Percentiles rank a stretch among this genome's conserved stretches.
Conservation (phyloP, 2,113 vertebrate genomes). For the Capreolus pygargus region DNA sequence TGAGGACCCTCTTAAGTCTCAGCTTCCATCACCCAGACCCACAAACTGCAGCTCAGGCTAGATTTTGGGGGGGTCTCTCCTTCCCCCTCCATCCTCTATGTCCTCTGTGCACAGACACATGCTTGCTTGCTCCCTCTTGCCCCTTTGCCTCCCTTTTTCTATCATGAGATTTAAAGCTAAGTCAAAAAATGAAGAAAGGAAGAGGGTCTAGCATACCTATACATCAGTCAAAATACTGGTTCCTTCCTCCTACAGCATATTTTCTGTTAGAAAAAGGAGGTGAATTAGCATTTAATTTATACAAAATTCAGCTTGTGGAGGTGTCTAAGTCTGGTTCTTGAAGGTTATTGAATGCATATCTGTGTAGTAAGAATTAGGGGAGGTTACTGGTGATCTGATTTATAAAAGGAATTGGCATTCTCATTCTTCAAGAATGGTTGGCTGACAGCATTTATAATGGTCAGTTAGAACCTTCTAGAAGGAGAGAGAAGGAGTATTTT, state of each 20-base stretch:
- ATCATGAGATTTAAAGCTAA: neutral
- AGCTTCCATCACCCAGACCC: neutral
- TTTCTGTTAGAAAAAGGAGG: neutral
- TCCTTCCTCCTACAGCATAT: neutral
- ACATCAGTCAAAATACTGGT: neutral
- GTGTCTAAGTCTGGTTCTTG: neutral
- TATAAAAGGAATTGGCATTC: neutral
- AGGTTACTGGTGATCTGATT: neutral
- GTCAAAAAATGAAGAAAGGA: neutral
- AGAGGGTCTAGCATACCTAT: neutral
- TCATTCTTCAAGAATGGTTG: neutral
- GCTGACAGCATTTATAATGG: neutral
- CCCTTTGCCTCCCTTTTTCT: neutral
- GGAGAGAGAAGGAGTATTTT: neutral
- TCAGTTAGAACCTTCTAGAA: neutral
- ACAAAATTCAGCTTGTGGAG: neutral
- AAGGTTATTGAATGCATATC: neutral
- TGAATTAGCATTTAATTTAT: neutral
- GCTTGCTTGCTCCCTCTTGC: neutral
- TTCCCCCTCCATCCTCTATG: neutral
- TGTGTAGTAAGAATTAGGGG: neutral
- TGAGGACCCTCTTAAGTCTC: neutral
- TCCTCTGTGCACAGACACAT: neutral
- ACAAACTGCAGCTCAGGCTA: neutral
- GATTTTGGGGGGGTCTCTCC: neutral